Evolutionary conservation across 2,797 vertebrate genomes (phyloP).

Genomic region (Propithecus perrieri): DNA sequence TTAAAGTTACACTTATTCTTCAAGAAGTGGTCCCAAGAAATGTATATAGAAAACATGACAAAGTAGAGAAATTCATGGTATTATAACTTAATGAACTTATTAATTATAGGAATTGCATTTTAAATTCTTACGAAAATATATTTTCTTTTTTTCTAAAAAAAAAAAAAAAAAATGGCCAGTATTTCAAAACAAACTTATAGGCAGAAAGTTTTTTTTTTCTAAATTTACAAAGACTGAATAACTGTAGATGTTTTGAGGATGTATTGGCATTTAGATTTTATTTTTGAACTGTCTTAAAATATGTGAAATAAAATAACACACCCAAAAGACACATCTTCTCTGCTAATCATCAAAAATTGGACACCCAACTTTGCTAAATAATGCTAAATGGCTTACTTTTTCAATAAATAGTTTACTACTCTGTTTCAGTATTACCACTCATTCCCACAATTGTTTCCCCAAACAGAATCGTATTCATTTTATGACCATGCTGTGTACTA

Average conservation of each 20-base stretch:
- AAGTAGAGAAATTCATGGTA: background rate
- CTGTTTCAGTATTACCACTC: background rate
- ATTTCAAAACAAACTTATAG: background rate
- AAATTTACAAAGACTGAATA: background rate
- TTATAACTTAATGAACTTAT: background rate
- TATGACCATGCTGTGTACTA: slow-evolving; percentile 40
- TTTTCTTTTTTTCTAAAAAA: background rate
- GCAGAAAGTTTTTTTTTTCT: no score
- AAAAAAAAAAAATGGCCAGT: background rate
- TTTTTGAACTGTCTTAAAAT: background rate
- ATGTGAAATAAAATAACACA: background rate
- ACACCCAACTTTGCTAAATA: background rate
- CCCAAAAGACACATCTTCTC: background rate
- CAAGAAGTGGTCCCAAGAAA: background rate
- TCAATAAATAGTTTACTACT: background rate
- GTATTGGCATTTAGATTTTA: background rate
- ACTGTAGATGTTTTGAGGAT: background rate
- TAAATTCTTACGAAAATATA: background rate
- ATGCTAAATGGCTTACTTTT: background rate
- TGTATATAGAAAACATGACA: background rate
- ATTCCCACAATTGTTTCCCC: slow-evolving; percentile 16
- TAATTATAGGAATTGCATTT: background rate
- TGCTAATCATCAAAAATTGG: background rate
- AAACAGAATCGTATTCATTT: slow-evolving; percentile 55
- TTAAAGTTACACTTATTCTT: background rate